A percentile compares a stretch with the other conserved stretches of the same genome.
phyloP scores from a whole-genome alignment of 1,140 invertebrate genomes.

The Dufourea novaeangliae region DNA sequence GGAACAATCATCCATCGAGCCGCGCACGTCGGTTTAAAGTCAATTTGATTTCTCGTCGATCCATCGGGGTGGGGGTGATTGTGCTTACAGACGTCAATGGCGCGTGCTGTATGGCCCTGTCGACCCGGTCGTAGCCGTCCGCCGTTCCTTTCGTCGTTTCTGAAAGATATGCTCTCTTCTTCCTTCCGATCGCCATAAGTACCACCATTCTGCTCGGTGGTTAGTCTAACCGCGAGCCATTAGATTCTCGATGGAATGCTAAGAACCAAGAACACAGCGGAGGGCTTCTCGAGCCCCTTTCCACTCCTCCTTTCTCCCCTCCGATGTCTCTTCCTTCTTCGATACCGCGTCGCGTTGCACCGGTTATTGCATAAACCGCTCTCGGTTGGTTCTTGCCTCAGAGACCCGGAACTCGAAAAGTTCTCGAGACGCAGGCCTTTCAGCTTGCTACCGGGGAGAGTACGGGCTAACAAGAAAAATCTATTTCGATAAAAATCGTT shows the following conservation, averaged over 20 bases:
- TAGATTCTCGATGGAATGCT: conserved; percentile 67
- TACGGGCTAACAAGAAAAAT: conserved; percentile 16
- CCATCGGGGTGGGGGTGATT: conserved; percentile 14
- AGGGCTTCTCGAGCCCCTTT: conserved; percentile 55
- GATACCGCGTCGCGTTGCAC: conserved; percentile 63
- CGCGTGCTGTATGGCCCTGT: conserved; percentile 34
- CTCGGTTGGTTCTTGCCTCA: conserved; percentile 26
- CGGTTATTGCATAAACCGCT: conserved; percentile 54
- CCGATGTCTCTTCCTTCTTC: conserved; percentile 29
- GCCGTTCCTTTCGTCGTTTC: conserved; percentile 36
- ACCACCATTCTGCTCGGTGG: conserved; percentile 50
- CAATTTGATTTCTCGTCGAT: conserved; percentile 39
- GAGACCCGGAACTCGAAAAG: conserved; percentile 50
- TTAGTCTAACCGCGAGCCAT: conserved; percentile 56
- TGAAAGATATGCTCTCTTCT: conserved; percentile 33
- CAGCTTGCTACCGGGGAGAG: not conserved
- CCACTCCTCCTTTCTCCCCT: not conserved
- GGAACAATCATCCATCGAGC: not conserved
- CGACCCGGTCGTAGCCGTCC: not conserved
- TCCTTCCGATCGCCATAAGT: conserved; percentile 23
- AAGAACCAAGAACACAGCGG: conserved; percentile 62
- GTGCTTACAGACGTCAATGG: conserved; percentile 51
- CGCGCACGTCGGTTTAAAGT: conserved; percentile 39
- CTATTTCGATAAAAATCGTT: conserved; percentile 11
- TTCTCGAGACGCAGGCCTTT: conserved; percentile 48